Evolutionary conservation across 2,797 vertebrate genomes (phyloP).

Genomic region (Gobionotothen gibberifrons): DNA sequence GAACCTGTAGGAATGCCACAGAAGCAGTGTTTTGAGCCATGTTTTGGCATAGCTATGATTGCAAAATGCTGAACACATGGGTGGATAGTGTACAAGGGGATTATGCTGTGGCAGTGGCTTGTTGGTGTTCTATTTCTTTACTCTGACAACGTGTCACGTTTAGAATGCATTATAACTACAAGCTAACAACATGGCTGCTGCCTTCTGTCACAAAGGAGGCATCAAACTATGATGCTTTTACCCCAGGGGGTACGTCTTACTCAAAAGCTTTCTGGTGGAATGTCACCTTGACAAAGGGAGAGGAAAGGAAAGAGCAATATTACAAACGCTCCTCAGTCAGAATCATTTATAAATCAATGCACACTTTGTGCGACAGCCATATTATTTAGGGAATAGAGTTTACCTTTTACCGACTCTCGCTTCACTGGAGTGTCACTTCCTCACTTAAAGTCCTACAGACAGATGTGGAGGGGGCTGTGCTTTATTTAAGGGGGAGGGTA

Average conservation of each 20-base stretch:
- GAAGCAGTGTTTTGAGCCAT: conserved; percentile 29
- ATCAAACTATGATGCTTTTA: neutral
- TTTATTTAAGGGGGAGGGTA: neutral
- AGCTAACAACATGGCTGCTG: conserved; percentile 6
- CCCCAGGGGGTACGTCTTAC: neutral
- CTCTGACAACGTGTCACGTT: conserved; percentile 10
- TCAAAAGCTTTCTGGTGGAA: conserved; percentile 2
- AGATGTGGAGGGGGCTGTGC: conserved; percentile 27
- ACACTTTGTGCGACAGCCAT: neutral
- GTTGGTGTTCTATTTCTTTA: conserved; percentile 14
- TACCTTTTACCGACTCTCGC: neutral
- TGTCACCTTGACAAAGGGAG: conserved; percentile 1
- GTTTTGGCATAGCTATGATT: conserved; percentile 25
- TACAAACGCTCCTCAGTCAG: neutral
- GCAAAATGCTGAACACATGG: conserved; percentile 21
- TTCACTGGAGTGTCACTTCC: neutral
- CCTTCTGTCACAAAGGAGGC: neutral
- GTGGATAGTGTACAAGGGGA: conserved; percentile 25
- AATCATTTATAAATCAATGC: conserved; percentile 15
- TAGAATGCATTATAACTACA: conserved; percentile 15
- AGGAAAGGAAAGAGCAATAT: conserved; percentile 1
- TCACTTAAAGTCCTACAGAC: conserved; percentile 6
- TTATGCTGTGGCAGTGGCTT: conserved; percentile 24
- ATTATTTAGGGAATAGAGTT: conserved; percentile 6
- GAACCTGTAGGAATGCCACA: conserved; percentile 21